A percentile compares a stretch with the other conserved stretches of the same genome.
phyloP scores from a whole-genome alignment of 2,797 vertebrate genomes.

The Sebastes reedi region DNA sequence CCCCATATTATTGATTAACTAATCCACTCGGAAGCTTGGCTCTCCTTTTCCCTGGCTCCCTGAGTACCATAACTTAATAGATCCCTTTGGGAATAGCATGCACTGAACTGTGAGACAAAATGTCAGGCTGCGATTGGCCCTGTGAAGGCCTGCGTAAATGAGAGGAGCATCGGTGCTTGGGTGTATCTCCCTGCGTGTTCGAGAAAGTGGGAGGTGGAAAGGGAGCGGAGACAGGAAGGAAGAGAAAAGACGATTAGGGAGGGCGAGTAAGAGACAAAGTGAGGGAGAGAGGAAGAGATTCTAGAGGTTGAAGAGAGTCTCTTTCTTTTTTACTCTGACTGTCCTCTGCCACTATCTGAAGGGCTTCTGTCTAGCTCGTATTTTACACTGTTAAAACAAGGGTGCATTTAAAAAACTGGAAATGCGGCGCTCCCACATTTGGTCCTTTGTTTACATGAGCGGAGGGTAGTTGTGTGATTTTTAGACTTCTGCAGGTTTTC shows the following conservation, averaged over 20 bases:
- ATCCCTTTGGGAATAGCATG: slow-evolving; percentile 79
- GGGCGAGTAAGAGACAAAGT: slow-evolving; percentile 15
- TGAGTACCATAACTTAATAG: slow-evolving; percentile 81
- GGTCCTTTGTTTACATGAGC: not conserved
- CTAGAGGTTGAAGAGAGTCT: slow-evolving; percentile 27
- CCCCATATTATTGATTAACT: slow-evolving; percentile 79
- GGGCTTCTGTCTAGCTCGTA: not conserved
- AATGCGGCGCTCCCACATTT: not conserved
- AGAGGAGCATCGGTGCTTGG: slow-evolving; percentile 45
- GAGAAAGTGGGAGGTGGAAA: slow-evolving; percentile 29
- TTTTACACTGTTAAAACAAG: not conserved
- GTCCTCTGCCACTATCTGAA: not conserved
- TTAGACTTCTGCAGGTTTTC: not conserved
- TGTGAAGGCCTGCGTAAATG: slow-evolving; percentile 69
- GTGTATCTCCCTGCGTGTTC: slow-evolving; percentile 34
- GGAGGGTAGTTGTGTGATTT: not conserved
- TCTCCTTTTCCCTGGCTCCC: slow-evolving; percentile 62
- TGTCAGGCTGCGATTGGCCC: slow-evolving; percentile 75
- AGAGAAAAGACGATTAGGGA: slow-evolving; percentile 19
- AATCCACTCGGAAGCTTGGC: slow-evolving; percentile 67
- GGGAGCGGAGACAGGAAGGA: not conserved
- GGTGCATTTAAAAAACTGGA: not conserved
- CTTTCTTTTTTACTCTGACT: not conserved
- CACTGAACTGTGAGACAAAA: slow-evolving; percentile 81
- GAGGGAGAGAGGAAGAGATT: slow-evolving; percentile 15